Conservation (phyloP, 2,888 invertebrate species). For the Marasmarcha lunaedactyla region DNA sequence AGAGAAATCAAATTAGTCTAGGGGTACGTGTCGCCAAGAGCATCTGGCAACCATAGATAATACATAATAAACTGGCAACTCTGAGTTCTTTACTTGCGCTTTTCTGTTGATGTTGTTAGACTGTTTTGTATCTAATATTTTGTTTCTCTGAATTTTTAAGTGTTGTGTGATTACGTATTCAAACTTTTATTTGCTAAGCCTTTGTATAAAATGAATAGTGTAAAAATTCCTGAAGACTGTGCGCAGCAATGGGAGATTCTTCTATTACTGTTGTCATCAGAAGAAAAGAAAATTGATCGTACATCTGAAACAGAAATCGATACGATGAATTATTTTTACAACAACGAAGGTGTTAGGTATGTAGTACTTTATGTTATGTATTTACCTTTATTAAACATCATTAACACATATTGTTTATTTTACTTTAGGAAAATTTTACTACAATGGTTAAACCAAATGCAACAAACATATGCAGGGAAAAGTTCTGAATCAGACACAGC, state of each 20-base stretch:
- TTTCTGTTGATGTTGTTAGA: too few relatives aligned
- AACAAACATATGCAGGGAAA: slow-evolving; percentile 32
- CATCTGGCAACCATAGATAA: too few relatives aligned
- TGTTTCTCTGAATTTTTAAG: too few relatives aligned
- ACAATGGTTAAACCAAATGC: slow-evolving; percentile 52
- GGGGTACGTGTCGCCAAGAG: too few relatives aligned
- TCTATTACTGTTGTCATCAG: slow-evolving; percentile 44
- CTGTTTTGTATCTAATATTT: too few relatives aligned
- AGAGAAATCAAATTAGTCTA: too few relatives aligned
- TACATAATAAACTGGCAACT: too few relatives aligned
- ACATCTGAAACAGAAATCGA: slow-evolving; percentile 45
- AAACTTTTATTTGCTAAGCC: too few relatives aligned
- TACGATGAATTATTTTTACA: slow-evolving; percentile 47
- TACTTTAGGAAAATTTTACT: slow-evolving; percentile 35
- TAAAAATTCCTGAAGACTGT: slow-evolving; percentile 42
- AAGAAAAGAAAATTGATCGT: slow-evolving; percentile 54
- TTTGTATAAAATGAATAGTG: slow-evolving; percentile 26
- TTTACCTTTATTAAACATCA: neutral
- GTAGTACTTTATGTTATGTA: neutral
- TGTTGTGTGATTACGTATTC: too few relatives aligned
- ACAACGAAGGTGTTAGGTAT: slow-evolving; percentile 47
- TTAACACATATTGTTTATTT: neutral
- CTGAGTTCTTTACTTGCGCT: too few relatives aligned
- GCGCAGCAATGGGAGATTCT: slow-evolving; percentile 58
- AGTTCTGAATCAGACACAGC: slow-evolving; percentile 34